Evolutionary conservation across 2,797 vertebrate genomes (phyloP).

Genomic region (Octomys mimax): DNA sequence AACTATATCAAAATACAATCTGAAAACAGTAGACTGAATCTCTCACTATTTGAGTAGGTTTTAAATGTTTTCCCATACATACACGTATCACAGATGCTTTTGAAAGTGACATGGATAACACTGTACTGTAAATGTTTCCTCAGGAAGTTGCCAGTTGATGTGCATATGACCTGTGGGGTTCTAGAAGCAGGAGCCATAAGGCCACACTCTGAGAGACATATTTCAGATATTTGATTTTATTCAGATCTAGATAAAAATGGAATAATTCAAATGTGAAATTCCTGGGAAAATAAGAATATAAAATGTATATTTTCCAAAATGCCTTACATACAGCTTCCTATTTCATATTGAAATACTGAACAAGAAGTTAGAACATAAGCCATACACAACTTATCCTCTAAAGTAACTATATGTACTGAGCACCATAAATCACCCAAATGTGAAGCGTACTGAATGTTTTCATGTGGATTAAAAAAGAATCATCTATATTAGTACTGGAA

Average conservation of each 20-base stretch:
- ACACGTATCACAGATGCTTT: not conserved
- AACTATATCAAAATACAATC: not conserved
- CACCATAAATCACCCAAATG: not conserved
- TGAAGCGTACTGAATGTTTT: not conserved
- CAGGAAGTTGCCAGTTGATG: not conserved
- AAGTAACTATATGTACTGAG: not conserved
- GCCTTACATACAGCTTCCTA: not conserved
- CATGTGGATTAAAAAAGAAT: not conserved
- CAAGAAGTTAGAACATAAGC: not conserved
- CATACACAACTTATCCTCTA: not conserved
- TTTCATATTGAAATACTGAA: not conserved
- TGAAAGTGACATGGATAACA: not conserved
- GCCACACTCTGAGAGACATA: not conserved
- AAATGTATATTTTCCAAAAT: not conserved
- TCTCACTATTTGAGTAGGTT: not conserved
- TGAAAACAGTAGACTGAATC: not conserved
- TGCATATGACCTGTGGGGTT: not conserved
- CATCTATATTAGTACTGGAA: not conserved
- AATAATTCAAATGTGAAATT: conserved; percentile 30
- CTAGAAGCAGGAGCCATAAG: not conserved
- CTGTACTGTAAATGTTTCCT: not conserved
- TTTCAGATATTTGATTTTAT: not conserved
- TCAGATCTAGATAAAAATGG: not conserved
- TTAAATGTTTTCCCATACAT: not conserved
- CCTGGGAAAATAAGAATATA: conserved; percentile 20